Conservation (phyloP, 1,140 invertebrate genomes). For the Drosophila willistoni region DNA sequence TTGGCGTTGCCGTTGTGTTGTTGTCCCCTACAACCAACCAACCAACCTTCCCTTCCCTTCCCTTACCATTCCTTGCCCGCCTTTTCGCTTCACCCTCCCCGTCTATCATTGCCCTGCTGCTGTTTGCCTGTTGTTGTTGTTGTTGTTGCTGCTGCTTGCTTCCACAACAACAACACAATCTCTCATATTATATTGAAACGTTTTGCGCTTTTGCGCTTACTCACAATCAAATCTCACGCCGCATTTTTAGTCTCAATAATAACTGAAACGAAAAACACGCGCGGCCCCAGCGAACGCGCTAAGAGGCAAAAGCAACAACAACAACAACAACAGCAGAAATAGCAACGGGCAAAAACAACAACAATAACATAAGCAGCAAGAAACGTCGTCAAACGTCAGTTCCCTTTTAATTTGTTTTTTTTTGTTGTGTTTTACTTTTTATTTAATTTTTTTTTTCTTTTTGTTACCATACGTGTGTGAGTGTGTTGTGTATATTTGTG, state of each 20-base stretch:
- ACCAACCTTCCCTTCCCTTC: background rate
- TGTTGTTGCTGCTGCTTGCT: conserved; percentile 22
- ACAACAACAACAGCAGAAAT: conserved; percentile 26
- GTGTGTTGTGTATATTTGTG: conserved; percentile 30
- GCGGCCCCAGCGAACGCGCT: conserved; percentile 72
- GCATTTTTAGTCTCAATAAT: conserved; percentile 83
- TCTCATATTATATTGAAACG: conserved; percentile 14
- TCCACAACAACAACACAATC: background rate
- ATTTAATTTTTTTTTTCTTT: conserved; percentile 31
- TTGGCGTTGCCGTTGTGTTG: conserved; percentile 32
- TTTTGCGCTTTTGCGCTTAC: conserved; percentile 69
- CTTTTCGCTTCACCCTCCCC: conserved; percentile 3
- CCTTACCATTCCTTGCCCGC: background rate
- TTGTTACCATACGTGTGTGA: conserved; percentile 19
- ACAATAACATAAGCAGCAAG: conserved; percentile 30
- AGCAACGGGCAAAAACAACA: conserved; percentile 18
- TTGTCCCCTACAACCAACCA: conserved; percentile 22
- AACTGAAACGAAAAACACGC: conserved; percentile 80
- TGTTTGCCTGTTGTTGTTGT: conserved; percentile 33
- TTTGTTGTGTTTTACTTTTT: conserved; percentile 54
- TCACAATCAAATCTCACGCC: conserved; percentile 83
- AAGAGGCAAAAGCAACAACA: conserved; percentile 41
- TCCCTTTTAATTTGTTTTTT: conserved; percentile 52
- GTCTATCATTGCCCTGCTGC: conserved; percentile 42
- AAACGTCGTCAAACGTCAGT: conserved; percentile 72